These are phyloP conservation scores for Raja brachyura DNA, from an alignment of 2,113 vertebrate species.

Conservation along the genomic window DNA sequence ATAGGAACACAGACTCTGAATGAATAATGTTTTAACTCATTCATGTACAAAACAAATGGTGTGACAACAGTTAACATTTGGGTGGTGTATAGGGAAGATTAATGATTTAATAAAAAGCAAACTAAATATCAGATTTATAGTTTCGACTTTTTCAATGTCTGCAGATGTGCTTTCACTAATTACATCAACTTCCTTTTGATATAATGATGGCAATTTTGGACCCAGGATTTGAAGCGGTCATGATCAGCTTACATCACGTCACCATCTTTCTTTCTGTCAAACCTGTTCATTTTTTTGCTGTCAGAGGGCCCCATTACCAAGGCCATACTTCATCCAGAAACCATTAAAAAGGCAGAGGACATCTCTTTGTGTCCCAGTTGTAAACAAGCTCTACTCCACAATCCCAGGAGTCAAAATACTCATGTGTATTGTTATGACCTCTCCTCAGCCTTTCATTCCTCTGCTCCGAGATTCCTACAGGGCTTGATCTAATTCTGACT, in stretches of 20 bases:
- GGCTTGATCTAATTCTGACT: neutral
- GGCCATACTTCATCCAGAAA: neutral
- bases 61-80: neutral
- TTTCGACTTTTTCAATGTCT: neutral
- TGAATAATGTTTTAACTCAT: slow-evolving; percentile 31
- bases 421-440: neutral
- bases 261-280: neutral
- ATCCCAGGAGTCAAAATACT: neutral
- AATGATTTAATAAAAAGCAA: neutral
- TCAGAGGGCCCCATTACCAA: neutral
- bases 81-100: too few relatives aligned
- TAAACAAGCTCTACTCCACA: neutral
- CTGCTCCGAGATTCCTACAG: neutral
- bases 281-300: neutral
- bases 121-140: neutral
- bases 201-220: neutral
- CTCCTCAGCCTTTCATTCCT: neutral
- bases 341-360: neutral
- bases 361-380: neutral
- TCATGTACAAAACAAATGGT: slow-evolving; percentile 2
- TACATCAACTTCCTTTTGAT: neutral
- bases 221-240: neutral
- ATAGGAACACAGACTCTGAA: neutral
- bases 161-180: neutral
- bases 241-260: neutral